A percentile compares a stretch with the other conserved stretches of the same genome.
Conservation (phyloP, 2,113 vertebrate species). For the Castor canadensis region DNA sequence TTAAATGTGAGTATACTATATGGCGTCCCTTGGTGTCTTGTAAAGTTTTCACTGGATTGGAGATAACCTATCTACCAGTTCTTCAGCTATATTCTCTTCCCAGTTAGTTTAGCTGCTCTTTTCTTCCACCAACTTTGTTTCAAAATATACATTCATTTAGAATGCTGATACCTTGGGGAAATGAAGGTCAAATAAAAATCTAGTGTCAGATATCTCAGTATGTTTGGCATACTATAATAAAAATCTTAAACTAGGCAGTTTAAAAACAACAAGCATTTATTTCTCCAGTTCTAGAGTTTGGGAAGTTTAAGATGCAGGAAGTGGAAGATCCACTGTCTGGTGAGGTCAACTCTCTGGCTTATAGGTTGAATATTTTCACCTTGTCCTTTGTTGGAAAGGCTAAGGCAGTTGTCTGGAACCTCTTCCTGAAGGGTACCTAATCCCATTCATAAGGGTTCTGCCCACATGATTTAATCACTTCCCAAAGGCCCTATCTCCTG, state of each 20-base stretch:
- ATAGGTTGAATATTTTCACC: not conserved
- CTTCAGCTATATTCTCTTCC: not conserved
- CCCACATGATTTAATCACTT: not conserved
- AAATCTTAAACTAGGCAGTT: not conserved
- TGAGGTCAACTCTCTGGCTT: not conserved
- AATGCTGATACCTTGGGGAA: not conserved
- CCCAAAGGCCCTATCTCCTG: not conserved
- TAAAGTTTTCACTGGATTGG: not conserved
- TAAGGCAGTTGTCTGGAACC: not conserved
- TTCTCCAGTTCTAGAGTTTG: not conserved
- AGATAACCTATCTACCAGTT: not conserved
- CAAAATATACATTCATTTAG: not conserved
- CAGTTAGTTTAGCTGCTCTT: not conserved
- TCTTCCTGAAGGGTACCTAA: too few species aligned
- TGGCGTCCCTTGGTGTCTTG: not conserved
- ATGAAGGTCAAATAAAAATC: constrained; percentile 14
- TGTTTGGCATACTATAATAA: not conserved
- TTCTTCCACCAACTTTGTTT: not conserved
- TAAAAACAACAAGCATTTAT: not conserved
- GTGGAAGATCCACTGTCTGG: not conserved
- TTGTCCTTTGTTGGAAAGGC: not conserved
- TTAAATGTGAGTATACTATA: not conserved
- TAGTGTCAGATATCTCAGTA: not conserved
- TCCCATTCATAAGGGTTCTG: not conserved
- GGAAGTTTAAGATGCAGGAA: not conserved